Conservation (phyloP, 2,797 vertebrate genomes). For the Parauchenoglanis punctatus region DNA sequence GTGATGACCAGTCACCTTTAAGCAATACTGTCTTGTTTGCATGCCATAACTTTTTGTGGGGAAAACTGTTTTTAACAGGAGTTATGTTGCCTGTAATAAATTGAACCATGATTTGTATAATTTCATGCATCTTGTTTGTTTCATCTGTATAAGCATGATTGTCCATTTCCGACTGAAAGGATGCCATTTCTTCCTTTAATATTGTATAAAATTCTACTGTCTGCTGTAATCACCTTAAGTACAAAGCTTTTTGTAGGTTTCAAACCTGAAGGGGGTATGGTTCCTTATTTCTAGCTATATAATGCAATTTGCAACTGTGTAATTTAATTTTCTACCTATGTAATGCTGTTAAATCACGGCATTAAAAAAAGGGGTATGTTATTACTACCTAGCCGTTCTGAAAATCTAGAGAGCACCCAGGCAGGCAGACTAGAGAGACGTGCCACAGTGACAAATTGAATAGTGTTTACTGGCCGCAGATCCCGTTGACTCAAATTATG, state of each 20-base stretch:
- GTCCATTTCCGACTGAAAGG: not conserved
- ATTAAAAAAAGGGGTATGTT: not conserved
- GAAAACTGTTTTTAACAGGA: not conserved
- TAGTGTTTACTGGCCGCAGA: not conserved
- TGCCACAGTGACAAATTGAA: constrained; percentile 6
- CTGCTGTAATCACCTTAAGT: constrained; percentile 4
- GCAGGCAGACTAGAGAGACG: not conserved
- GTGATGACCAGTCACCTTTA: not conserved
- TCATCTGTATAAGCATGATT: not conserved
- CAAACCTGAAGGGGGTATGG: not conserved
- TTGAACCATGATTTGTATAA: not conserved
- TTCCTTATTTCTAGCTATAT: constrained; percentile 11
- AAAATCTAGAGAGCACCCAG: constrained; percentile 2
- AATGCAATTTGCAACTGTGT: constrained; percentile 2
- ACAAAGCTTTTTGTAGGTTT: not conserved
- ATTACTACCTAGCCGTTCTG: not conserved
- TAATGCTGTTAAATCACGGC: constrained; percentile 16
- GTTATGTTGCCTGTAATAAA: not conserved
- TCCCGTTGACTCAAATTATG: constrained; percentile 20
- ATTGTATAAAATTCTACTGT: not conserved
- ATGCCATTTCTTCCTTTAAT: not conserved
- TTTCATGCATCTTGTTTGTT: not conserved
- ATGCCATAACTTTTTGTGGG: not conserved
- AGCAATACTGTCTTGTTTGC: not conserved
- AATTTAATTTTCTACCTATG: constrained; percentile 7